Evolutionary conservation across 2,797 vertebrate species (phyloP), one percentile per base, ranked within the genome.

Genomic region (Anabas testudineus): DNA sequence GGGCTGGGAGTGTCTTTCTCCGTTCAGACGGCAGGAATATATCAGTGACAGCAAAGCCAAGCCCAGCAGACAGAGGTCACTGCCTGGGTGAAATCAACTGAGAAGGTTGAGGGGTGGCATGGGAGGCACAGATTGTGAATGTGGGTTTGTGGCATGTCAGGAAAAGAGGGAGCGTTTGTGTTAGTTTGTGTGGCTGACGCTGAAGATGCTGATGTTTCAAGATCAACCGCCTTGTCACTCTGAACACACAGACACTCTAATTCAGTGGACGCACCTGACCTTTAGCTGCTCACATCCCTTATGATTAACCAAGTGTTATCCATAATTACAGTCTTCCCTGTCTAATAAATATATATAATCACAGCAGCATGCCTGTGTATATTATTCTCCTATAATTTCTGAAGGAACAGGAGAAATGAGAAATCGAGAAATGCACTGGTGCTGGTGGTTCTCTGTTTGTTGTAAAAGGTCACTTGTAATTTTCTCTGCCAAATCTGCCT

Each of bases 381-480:
- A 77, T 76, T 42, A 70, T 76, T 41, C 21, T 49, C 15, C 51
- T 57, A 37, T 75, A 56, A 78, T 85, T 86, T 84, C 67, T 71
- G 16, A 51, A 62, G 59, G 74, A 80, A 67, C 53, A 76, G 64
- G 71, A 71, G 53, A 54, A 85, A 83, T 41, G 57, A 70, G 71
- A 75, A 78, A 78, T 74, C 1, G n/a, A 70, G 68, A 81, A 75
- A 76, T 58, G 51, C 9, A 13, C 57, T 56, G 56, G 56, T 43
- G 64, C 42, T 80, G 74, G 30, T 88, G 74, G 54, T 86, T 83
- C 52, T 77, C 71, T 81, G 80, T 90, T 88, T 85, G 78, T 89
- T 86, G 81, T 85, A 80, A 90, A 91, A 93, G 90, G 92, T 92
- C 91, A 92, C 81, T 82, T 83, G 80, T 89, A 88, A 90, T 88